These are phyloP conservation scores for Xiphophorus hellerii DNA, from an alignment of 2,113 vertebrate species.

Conservation along the genomic window DNA sequence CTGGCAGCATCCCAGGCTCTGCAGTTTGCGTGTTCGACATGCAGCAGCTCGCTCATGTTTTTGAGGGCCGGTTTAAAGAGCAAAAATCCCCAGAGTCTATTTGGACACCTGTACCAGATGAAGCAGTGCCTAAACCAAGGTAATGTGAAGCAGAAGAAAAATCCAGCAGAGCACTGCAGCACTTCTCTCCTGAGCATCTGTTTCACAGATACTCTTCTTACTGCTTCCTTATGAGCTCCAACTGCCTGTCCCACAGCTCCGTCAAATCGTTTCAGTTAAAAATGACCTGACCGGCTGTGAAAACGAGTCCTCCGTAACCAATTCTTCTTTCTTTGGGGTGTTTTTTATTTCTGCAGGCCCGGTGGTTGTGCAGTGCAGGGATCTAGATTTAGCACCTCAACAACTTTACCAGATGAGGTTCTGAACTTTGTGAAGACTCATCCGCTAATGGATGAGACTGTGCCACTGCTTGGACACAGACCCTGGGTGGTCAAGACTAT, in stretches of 20 bases:
- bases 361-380: constrained; percentile 89
- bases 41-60: constrained; percentile 89
- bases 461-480: constrained; percentile 87
- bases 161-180: constrained; percentile 41
- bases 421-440: constrained; percentile 96
- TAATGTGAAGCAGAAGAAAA: constrained; percentile 64
- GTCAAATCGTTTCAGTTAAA: constrained; percentile 55
- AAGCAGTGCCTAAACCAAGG: constrained; percentile 92
- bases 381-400: constrained; percentile 92
- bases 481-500: constrained; percentile 96
- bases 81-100: constrained; percentile 96
- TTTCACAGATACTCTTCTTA: constrained; percentile 35
- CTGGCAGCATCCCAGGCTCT: constrained; percentile 90
- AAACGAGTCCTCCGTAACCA: constrained; percentile 11
- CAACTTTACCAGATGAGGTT: constrained; percentile 92
- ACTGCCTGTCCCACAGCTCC: constrained; percentile 41
- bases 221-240: constrained; percentile 25
- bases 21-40: constrained; percentile 97
- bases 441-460: constrained; percentile 94
- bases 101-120: constrained; percentile 94
- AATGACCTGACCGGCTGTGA: constrained; percentile 2
- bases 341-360: constrained; percentile 78
- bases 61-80: constrained; percentile 95
- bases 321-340: not conserved
- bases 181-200: constrained; percentile 46